phyloP scores from a whole-genome alignment of 2,888 invertebrate species.

The Perizoma flavofasciatum region DNA sequence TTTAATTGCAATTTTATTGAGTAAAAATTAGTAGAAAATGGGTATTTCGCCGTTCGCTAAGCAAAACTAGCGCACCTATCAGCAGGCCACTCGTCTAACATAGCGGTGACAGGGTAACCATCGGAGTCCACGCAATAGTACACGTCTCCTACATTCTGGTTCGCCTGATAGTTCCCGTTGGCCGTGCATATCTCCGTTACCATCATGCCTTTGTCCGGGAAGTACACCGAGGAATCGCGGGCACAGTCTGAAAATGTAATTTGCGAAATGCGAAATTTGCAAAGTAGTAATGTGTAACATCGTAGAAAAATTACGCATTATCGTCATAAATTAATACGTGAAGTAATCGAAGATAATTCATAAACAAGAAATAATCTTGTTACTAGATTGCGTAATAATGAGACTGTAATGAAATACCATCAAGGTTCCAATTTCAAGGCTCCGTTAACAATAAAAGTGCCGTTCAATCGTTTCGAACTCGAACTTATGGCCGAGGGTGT shows the following conservation, averaged over 20 bases:
- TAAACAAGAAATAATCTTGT: no score
- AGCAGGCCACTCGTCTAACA: conserved; percentile 49
- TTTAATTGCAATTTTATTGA: no score
- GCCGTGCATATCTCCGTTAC: conserved; percentile 76
- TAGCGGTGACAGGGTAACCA: conserved; percentile 72
- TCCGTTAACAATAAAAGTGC: conserved; percentile 42
- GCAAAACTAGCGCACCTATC: conserved; percentile 46
- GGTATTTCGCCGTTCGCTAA: no score
- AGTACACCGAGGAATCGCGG: conserved; percentile 80
- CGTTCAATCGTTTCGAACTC: conserved; percentile 41
- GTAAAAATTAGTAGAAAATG: no score
- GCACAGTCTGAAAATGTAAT: conserved; percentile 81
- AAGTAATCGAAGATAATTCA: conserved; percentile 10
- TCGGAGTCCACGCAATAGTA: conserved; percentile 85
- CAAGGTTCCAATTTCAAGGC: conserved; percentile 47
- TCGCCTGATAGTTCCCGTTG: conserved; percentile 84
- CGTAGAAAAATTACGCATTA: conserved; percentile 18
- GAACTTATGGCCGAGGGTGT: conserved; percentile 44
- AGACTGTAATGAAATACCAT: conserved; percentile 36
- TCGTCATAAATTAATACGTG: conserved; percentile 20
- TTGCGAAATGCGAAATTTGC: conserved; percentile 4
- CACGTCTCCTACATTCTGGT: conserved; percentile 78
- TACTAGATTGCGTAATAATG: conserved; percentile 15
- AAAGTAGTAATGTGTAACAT: conserved; percentile 4
- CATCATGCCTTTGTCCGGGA: conserved; percentile 72